Base-by-base conservation (phyloP, 2,113 vertebrate genomes). In the Alethe diademata region DNA sequence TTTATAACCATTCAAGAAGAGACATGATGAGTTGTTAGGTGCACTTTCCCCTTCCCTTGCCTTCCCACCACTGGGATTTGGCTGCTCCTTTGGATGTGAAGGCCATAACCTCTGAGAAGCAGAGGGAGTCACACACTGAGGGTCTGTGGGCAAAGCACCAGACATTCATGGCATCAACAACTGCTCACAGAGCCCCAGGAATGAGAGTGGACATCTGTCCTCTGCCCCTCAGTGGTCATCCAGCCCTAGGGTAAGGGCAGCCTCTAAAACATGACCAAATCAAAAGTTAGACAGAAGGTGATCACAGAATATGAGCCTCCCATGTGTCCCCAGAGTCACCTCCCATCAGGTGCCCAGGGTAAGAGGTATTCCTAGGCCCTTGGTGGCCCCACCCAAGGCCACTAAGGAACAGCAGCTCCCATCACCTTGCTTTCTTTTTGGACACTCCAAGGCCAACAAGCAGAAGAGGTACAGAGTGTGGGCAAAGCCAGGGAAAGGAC, bases 391-490 rank as follows among this genome's bases (percentile, higher is more conserved):
- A 19, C 23, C 43, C 71, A 62, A 50, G 38, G 17, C 25, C 57
- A 23, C 13, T 2, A 28, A 61, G 51, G 57, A 76, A 33, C 4
- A 82, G 26, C 33, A 71, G 6, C 72, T 48, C 54, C 56, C 29
- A 56, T 17, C 18, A 89, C 6, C 5, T 19, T 42, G 4, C 25
- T 51, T 36, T 36, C 33, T 54, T 71, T 28, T 42, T 23, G 61
- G 60, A 25, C 18, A 11, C 4, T 9, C 78, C 43, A 53, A 33
- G 23, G 31, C 38, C 33, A 18, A 60, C 42, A 57, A 0, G 33
- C 20, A 71, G 35, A 80, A 81, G 31, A 54, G 35, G 8, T 51
- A 85, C 0, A 0, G 60, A 70, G 12, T 1, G 0, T 47, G 35
- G 25, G 56, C 25, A 62, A 85, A 89, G 16, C 19, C 42, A 54